These are phyloP conservation scores for Acrossocheilus fasciatus DNA, from an alignment of 2,797 vertebrate genomes.

Conservation along the genomic window DNA sequence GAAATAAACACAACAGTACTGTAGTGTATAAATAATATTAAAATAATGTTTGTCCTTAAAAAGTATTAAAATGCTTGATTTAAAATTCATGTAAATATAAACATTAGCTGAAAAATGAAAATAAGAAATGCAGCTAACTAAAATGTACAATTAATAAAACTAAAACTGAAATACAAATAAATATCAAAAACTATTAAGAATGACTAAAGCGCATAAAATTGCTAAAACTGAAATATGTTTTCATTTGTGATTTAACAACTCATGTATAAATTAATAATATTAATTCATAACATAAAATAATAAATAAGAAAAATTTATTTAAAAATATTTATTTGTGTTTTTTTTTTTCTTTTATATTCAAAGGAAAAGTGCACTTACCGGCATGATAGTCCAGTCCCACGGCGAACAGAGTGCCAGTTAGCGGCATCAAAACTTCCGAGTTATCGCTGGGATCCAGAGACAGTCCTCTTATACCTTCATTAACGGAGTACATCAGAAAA, in stretches of 20 bases:
- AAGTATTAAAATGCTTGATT: background rate
- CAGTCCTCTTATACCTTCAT: slow-evolving; percentile 86
- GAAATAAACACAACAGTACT: background rate
- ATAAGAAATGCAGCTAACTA: background rate
- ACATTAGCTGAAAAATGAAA: background rate
- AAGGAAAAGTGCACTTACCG: slow-evolving; percentile 67
- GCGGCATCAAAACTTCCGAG: slow-evolving; percentile 84
- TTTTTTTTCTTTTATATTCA: background rate
- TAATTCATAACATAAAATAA: background rate
- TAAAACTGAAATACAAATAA: background rate
- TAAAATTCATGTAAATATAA: background rate
- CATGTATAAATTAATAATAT: background rate
- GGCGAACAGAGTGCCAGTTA: slow-evolving; percentile 83
- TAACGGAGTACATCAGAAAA: slow-evolving; percentile 87
- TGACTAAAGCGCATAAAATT: background rate
- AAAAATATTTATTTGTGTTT: background rate
- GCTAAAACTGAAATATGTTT: background rate
- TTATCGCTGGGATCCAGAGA: slow-evolving; percentile 84
- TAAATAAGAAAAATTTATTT: background rate
- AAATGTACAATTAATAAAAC: background rate
- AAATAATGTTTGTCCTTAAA: background rate
- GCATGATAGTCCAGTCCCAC: slow-evolving; percentile 88
- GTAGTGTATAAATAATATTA: background rate
- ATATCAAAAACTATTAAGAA: background rate
- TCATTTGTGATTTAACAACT: background rate